These are phyloP conservation scores for Cottoperca gobio DNA, from an alignment of 2,797 vertebrate species.

Conservation along the genomic window DNA sequence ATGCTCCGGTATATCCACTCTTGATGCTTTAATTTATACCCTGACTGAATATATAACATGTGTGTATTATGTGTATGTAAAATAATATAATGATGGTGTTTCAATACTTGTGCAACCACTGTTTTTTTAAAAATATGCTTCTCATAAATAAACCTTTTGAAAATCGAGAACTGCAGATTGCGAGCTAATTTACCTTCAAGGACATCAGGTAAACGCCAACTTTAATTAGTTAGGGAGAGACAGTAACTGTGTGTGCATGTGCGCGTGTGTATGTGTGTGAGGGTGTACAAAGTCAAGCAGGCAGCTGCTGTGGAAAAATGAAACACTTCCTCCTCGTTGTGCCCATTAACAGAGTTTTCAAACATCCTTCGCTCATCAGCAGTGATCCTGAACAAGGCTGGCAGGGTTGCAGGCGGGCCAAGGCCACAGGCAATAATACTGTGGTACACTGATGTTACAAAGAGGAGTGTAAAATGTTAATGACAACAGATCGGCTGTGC, in stretches of 20 bases:
- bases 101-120: not conserved
- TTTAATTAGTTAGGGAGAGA: conserved; percentile 58
- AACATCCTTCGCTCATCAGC: conserved; percentile 61
- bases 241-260: conserved; percentile 16
- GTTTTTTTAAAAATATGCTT: conserved; percentile 8
- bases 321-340: conserved; percentile 59
- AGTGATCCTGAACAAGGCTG: conserved; percentile 67
- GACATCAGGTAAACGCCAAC: conserved; percentile 51
- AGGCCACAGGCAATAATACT: conserved; percentile 45
- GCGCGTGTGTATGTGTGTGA: conserved; percentile 8
- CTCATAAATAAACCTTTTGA: conserved; percentile 14
- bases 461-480: conserved; percentile 71
- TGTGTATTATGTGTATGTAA: not conserved
- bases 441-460: conserved; percentile 56
- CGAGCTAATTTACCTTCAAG: conserved; percentile 48
- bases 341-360: conserved; percentile 68
- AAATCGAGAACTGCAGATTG: conserved; percentile 23
- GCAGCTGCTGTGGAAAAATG: conserved; percentile 67
- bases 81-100: not conserved
- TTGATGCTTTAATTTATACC: not conserved
- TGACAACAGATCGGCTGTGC: conserved; percentile 62
- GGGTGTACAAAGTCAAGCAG: conserved; percentile 45
- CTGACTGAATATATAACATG: not conserved
- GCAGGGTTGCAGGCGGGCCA: conserved; percentile 51
- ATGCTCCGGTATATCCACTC: not conserved